Conservation (phyloP, 2,113 vertebrate genomes). For the Piaya cayana region DNA sequence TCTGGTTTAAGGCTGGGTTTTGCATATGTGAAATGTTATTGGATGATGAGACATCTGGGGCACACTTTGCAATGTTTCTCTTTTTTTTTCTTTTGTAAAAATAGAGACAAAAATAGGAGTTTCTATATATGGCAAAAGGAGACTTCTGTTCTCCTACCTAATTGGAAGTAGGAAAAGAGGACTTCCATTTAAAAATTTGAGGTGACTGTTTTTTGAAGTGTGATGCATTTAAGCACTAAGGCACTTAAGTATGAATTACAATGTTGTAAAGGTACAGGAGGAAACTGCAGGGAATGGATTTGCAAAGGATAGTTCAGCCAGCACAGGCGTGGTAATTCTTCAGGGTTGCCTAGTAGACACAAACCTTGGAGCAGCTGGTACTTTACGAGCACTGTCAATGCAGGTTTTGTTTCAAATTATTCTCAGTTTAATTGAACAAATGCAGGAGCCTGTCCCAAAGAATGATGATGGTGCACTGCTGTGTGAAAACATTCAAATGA, state of each 20-base stretch:
- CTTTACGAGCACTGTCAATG: neutral
- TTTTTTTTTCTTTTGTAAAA: neutral
- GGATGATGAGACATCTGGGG: slow-evolving; percentile 12
- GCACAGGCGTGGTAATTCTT: neutral
- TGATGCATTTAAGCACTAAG: neutral
- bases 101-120: neutral
- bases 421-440: neutral
- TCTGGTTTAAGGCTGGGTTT: neutral
- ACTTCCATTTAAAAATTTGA: neutral
- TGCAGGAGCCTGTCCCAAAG: neutral
- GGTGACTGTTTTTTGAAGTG: neutral
- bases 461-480: rapidly evolving
- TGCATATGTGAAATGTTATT: slow-evolving; percentile 1
- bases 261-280: neutral
- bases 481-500: neutral
- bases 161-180: neutral
- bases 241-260: neutral
- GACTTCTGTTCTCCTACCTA: neutral
- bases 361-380: neutral
- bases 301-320: neutral
- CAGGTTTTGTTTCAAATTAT: neutral
- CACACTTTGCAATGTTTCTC: neutral
- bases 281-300: neutral
- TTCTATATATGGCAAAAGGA: neutral
- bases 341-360: neutral